Percentiles rank a stretch among this genome's conserved stretches.
phyloP scores from a whole-genome alignment of 1,140 invertebrate genomes.

The Callitettix versicolor region DNA sequence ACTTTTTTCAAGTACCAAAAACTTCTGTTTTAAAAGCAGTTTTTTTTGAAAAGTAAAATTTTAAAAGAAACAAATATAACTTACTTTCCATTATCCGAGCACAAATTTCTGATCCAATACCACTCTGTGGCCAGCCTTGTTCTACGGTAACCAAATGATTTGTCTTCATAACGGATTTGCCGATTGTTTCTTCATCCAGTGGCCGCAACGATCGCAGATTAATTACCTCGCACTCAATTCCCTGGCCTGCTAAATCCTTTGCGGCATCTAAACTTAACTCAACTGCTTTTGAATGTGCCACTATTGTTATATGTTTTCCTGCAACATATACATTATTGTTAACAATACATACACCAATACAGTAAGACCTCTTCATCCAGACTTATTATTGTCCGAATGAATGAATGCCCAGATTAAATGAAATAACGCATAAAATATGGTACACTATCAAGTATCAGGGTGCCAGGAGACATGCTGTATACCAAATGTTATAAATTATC shows the following conservation, averaged over 20 bases:
- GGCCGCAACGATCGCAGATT: constrained; percentile 92
- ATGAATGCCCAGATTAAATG: no score
- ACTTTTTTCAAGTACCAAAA: no score
- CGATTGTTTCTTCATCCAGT: constrained; percentile 80
- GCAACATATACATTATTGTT: constrained; percentile 22
- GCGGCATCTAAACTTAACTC: constrained; percentile 81
- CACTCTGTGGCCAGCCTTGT: constrained; percentile 91
- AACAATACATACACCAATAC: background rate
- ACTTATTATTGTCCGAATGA: no score
- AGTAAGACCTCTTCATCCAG: background rate
- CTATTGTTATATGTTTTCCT: constrained; percentile 87
- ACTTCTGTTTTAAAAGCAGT: no score
- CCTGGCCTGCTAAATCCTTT: constrained; percentile 70
- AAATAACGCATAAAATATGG: no score
- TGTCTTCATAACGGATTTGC: constrained; percentile 87
- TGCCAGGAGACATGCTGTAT: no score
- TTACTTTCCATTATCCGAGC: constrained; percentile 89
- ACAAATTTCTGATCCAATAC: constrained; percentile 91
- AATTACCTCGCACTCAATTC: constrained; percentile 91
- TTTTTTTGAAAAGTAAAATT: no score
- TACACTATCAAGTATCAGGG: no score
- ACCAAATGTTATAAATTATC: no score
- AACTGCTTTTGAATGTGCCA: constrained; percentile 84
- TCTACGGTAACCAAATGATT: constrained; percentile 92
- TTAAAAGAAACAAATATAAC: constrained; percentile 28